Conservation (phyloP, 2,113 vertebrate genomes). For the Chaetops frenatus region DNA sequence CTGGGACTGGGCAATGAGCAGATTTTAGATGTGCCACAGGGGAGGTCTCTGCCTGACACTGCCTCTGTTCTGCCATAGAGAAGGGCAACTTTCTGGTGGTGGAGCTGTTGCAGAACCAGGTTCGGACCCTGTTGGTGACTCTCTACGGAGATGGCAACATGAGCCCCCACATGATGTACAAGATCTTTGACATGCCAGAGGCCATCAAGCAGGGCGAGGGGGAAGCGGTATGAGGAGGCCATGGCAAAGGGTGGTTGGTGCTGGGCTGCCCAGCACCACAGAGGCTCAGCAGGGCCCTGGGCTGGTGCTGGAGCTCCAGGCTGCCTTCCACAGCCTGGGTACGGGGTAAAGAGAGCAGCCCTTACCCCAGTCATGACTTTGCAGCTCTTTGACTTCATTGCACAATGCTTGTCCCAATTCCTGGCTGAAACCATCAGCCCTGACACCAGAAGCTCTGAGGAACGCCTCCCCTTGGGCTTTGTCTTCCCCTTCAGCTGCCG, state of each 20-base stretch:
- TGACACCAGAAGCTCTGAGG: background rate
- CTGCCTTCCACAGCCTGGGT: background rate
- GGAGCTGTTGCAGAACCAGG: conserved; percentile 77
- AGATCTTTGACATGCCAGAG: conserved; percentile 67
- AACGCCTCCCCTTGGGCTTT: conserved; percentile 76
- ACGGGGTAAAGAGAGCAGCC: background rate
- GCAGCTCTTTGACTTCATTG: conserved; percentile 87
- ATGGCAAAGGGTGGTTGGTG: background rate
- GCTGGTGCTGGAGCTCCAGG: background rate
- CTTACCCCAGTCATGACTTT: background rate
- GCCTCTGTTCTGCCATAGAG: conserved; percentile 56
- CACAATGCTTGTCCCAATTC: conserved; percentile 72
- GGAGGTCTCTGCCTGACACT: background rate
- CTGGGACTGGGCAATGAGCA: background rate
- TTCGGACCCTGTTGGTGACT: conserved; percentile 74
- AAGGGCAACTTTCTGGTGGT: conserved; percentile 79
- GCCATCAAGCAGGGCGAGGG: conserved; percentile 71
- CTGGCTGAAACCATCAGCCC: conserved; percentile 10
- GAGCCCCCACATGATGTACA: conserved; percentile 51
- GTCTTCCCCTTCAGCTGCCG: conserved; percentile 84
- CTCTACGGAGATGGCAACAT: conserved; percentile 58
- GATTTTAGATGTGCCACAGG: background rate
- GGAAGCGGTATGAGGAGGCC: conserved; percentile 66
- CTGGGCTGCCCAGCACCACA: background rate
- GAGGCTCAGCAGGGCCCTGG: fast-evolving